Evolutionary conservation across 2,888 invertebrate species (phyloP), one percentile per base, ranked within the genome.

Genomic region (Netelia inedita): DNA sequence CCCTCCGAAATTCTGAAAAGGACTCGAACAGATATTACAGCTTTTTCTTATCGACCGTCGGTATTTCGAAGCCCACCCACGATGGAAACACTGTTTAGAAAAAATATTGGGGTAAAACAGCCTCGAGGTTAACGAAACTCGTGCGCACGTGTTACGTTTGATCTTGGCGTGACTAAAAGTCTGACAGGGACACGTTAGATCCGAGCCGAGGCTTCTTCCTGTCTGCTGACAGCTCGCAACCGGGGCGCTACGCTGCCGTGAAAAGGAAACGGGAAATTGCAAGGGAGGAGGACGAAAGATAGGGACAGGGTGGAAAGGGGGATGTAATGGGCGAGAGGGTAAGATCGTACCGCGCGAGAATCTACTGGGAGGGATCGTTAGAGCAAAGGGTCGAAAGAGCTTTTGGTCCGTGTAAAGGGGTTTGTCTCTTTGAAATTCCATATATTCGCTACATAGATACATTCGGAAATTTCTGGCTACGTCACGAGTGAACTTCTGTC

Each of bases 171-270:
- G 69, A 35, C 19, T 16, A 14, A 46, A 19, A 73, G 73, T n/a
- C 82, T 79, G 79, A 82, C 76, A 65, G 71, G 63, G 82, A 82
- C 65, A 55, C 57, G 73, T 69, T 55, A 63, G 63, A 43, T 68
- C 59, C 75, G n/a, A 71, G 59, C 63, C 63, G 59, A 68, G 74
- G 46, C 63, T 59, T 78, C 69, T 74, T 79, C 63, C 79, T 83
- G 23, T 73, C 46, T 81, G 74, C 55, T 59, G 57, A 75, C 50
- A 68, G 16, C 41, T 41, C 19, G 57, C 68, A n/a, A 16, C 19
- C 50, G 14, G 46, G 14, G 1, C 55, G 57, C 50, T 43, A 61
- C 28, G 73, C 41, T 43, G 57, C 19, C 55, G 76, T 16, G 16
- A 63, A 72, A 73, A 55, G 50, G 73, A 63, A 76, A 73, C 14